Percentiles rank a stretch among this genome's conserved stretches.
These are phyloP conservation scores for Galbula dea DNA, from an alignment of 2,113 vertebrate species.

Conservation along the genomic window DNA sequence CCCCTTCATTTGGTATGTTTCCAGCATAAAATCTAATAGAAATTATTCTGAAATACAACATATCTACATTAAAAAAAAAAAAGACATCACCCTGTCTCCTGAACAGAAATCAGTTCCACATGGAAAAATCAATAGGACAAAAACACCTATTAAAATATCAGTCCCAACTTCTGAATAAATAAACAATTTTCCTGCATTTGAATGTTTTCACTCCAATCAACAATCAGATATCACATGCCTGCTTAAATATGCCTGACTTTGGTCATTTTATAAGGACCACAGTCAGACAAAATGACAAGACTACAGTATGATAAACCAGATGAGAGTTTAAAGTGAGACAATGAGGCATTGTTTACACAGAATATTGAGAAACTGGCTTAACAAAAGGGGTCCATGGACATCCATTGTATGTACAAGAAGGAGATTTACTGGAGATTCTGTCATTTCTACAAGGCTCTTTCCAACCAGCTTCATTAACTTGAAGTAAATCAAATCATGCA, in stretches of 20 bases:
- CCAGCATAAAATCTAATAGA: conserved; percentile 7
- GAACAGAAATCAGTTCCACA: conserved; percentile 40
- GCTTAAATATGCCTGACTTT: conserved; percentile 64
- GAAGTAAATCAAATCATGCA: conserved; percentile 78
- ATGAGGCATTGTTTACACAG: conserved; percentile 74
- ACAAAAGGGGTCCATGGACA: conserved; percentile 66
- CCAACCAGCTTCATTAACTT: conserved; percentile 76
- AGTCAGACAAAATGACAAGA: conserved; percentile 68
- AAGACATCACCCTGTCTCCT: conserved; percentile 13
- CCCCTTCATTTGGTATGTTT: background rate
- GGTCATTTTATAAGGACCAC: no score
- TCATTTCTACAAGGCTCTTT: conserved; percentile 72
- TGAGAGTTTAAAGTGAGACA: conserved; percentile 61
- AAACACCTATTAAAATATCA: background rate
- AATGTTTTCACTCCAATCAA: conserved; percentile 64
- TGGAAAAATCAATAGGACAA: conserved; percentile 32
- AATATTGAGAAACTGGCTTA: conserved; percentile 69
- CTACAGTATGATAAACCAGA: conserved; percentile 60
- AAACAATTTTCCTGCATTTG: conserved; percentile 24
- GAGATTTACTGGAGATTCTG: conserved; percentile 77
- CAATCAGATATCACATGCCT: conserved; percentile 56
- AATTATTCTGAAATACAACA: conserved; percentile 1
- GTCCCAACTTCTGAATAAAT: conserved; percentile 61
- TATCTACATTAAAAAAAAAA: background rate
- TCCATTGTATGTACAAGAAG: conserved; percentile 70